Evolutionary conservation across 92 coral and sea anemone species (phyloP), one percentile per base, ranked within the genome.

Genomic region (Epizoanthus ramosus): DNA sequence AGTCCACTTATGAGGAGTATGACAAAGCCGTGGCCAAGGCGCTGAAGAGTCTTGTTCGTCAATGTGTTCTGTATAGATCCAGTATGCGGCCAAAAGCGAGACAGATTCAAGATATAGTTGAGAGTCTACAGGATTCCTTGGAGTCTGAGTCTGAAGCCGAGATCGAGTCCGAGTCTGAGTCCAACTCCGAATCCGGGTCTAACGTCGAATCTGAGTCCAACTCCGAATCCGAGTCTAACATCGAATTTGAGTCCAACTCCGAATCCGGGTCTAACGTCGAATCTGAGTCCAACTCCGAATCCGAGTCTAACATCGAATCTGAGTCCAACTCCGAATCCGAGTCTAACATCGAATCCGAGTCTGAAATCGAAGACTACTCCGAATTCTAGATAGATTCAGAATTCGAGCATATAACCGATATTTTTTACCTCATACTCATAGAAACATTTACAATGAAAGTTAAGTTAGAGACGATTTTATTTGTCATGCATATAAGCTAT

Each of bases 71-170:
- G 69, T 57, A 75, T 68, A 13, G 1, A 6, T 45, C 56, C 12
- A 5, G 25, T 58, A 12, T 1, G 53, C 68, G 81, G 5, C 81
- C 81, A 21, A 75, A 21, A 59, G 81, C 81, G 3, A 59, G 69
- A 10, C 35, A 75, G 15, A 75, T 59, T 75, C 19, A 18, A 22
- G 50, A 25, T 16, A 54, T 0, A 8, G 14, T 47, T 12, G 15
- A 47, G 54, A 47, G 54, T 47, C 2, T 9, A 47, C 54, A 8
- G 14, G 15, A 47, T 8, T 9, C 4, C 1, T 24, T 21, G 18
- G 41, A 64, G 69, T 64, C 39, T 2, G 37, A 25, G 39, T 65
- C 70, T 15, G 70, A 65, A 21, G 70, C 39, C 14, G 70, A 64
- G 10, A 0, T 28, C 8, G 70, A 28, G 23, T 64, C 70, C 23